These are phyloP conservation scores for Calycopis cecrops DNA, from an alignment of 1,140 invertebrate species.

Conservation along the genomic window DNA sequence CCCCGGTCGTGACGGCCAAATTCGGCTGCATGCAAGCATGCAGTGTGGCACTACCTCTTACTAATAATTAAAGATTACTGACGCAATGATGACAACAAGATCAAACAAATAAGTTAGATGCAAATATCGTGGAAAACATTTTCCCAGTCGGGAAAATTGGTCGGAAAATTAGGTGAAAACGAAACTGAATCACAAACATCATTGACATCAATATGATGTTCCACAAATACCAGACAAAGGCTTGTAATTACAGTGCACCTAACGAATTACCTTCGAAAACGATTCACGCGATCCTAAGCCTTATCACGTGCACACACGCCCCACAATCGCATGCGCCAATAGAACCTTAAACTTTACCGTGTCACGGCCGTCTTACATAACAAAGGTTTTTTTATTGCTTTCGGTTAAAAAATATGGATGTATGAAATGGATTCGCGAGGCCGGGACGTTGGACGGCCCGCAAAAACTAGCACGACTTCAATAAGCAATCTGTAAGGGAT, in stretches of 20 bases:
- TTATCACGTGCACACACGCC: not conserved
- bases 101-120: no score
- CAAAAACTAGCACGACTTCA: not conserved
- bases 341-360: constrained; percentile 8
- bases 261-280: not conserved
- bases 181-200: not conserved
- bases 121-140: no score
- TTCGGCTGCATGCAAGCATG: no score
- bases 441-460: not conserved
- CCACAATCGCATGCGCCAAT: not conserved
- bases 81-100: no score
- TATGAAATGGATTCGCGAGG: constrained; percentile 1
- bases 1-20: no score
- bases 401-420: constrained; percentile 2
- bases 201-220: constrained; percentile 11
- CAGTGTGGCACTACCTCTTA: no score
- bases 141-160: no score
- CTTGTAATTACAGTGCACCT: constrained; percentile 9
- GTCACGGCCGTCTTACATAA: constrained; percentile 8
- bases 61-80: no score
- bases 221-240: constrained; percentile 7
- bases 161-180: no score
- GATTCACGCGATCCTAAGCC: not conserved
- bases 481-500: not conserved
- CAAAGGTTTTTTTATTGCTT: constrained; percentile 7